phyloP scores from a whole-genome alignment of 2,113 vertebrate species.

The Acanthisitta chloris region DNA sequence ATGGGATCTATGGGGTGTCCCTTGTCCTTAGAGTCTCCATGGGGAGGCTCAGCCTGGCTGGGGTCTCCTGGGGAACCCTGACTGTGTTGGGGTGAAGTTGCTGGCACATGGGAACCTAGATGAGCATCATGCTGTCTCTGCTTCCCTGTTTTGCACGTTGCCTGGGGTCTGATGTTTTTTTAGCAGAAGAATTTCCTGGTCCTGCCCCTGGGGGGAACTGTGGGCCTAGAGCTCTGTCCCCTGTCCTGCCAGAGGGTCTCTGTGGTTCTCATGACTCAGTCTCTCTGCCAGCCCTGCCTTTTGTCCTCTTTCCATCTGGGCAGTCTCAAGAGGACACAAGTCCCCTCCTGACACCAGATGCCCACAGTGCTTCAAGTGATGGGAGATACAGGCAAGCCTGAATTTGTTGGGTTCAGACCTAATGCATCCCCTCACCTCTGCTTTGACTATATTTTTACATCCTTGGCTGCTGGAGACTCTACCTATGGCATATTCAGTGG shows the following conservation, averaged over 20 bases:
- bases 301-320: background rate
- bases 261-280: background rate
- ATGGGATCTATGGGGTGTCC: background rate
- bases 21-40: fast-evolving
- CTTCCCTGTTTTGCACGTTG: fast-evolving
- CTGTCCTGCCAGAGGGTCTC: background rate
- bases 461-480: background rate
- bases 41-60: background rate
- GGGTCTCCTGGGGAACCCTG: background rate
- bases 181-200: background rate
- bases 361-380: background rate
- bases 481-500: fast-evolving
- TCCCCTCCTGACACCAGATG: background rate
- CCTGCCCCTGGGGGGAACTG: background rate
- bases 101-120: background rate
- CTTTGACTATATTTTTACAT: background rate
- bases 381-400: background rate
- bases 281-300: background rate
- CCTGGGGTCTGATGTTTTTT: background rate
- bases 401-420: background rate
- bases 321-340: background rate
- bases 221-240: background rate
- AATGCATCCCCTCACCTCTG: background rate
- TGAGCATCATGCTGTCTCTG: fast-evolving
- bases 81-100: fast-evolving